Evolutionary conservation across 2,113 vertebrate species (phyloP), one percentile per base, ranked within the genome.

Genomic region (Opisthocomus hoazin): DNA sequence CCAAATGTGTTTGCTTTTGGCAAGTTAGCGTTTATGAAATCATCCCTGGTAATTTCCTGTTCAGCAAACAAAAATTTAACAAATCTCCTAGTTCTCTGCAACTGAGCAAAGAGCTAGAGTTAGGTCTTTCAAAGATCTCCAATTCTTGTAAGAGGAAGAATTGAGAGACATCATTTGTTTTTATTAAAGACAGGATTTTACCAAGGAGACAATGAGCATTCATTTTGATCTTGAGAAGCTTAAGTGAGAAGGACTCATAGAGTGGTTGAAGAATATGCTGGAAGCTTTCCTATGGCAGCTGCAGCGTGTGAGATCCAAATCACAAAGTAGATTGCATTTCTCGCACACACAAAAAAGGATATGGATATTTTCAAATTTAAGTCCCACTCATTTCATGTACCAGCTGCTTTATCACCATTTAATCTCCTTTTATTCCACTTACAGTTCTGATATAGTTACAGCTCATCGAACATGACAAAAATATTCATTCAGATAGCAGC

Each of bases 401-500:
- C 93, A 96, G 81, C 90, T 97, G 95, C 84, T 96, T 89, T 96
- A 85, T 91, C 75, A 84, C 71, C 93, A 86, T 88, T 94, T 95
- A 80, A 32, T 78, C 73, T 95, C 51, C 83, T 89, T 93, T 90
- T 96, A 75, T 95, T 94, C 80, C 64, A 74, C 43, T 95, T 83
- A 86, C 45, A 91, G 66, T 79, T 95, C 93, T 94, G 57, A 91
- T 91, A 91, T 87, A 95, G 93, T 79, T 89, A 61, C 93, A 94
- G 63, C 45, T 95, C 64, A 77, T 11, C 73, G 57, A 94, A 70
- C 32, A 74, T 46, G 75, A 90, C 79, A 89, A 79, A 94, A 94
- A 94, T 89, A 77, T 41, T 69, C 45, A 76, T 90, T 91, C 45
- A 90, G 21, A 87, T 75, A 95, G 39, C 57, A 94, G 45, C 71